Evolutionary conservation across 2,888 invertebrate genomes (phyloP), one percentile per base, ranked within the genome.

Genomic region (Chloroclysta siterata): DNA sequence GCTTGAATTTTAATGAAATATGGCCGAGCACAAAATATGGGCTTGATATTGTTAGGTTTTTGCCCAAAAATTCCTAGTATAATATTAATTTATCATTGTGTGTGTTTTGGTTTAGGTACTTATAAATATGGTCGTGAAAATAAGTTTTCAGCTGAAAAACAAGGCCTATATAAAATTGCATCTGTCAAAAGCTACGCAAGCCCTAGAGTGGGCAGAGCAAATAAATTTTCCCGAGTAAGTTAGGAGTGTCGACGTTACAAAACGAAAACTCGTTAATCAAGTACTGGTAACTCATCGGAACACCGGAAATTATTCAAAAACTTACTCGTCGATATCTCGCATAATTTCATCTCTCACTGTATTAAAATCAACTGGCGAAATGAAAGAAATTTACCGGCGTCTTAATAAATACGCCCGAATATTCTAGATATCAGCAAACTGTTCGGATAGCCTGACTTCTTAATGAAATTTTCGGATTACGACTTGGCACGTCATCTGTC

Each of bases 391-490:
- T 87, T 83, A 79, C 74, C 75, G 78, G 72, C 84, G 75, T 85
- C 85, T 88, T 89, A 88, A 87, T 89, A 88, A 87, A 84, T 78
- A 79, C 78, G 81, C 84, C 81, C 85, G 81, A 91, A 90, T 87
- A 88, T 90, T 90, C 87, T 83, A 87, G 88, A 89, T 89, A 91
- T 90, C 90, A 87, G 88, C 84, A 78, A 83, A 83, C 84, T 81
- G 83, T 89, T 88, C 88, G 82, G 85, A 87, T 89, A 85, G 85
- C 82, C 85, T 82, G 88, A 88, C 87, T 89, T 89, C 89, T 89
- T 92, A 92, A 92, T 93, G 92, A 92, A 92, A 91, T 93, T 91
- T 93, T 90, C 89, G 89, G 88, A 92, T 91, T 90, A 92, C 83
- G 88, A 88, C 85, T 84, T 82, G 77, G 80, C 78, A 75, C 64